These are phyloP conservation scores for Ochlodes sylvanus DNA, from an alignment of 2,888 invertebrate genomes.

Conservation along the genomic window DNA sequence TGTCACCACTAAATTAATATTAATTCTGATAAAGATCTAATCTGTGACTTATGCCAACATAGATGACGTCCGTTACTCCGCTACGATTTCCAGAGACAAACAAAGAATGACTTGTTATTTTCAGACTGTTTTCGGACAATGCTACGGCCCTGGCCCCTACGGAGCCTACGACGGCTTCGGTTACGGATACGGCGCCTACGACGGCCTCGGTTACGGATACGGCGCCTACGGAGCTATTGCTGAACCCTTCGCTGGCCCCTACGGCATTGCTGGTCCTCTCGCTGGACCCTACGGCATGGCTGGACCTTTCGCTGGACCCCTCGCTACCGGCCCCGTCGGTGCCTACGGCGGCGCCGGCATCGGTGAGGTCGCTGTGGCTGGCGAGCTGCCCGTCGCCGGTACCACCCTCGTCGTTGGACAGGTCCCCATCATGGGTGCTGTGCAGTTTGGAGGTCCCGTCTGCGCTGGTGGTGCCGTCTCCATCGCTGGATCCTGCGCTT, in stretches of 20 bases:
- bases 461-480: slow-evolving; percentile 51
- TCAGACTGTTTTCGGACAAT: slow-evolving; percentile 37
- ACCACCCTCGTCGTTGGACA: slow-evolving; percentile 4
- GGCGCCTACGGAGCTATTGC: slow-evolving; percentile 38
- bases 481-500: slow-evolving; percentile 48
- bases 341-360: slow-evolving; percentile 47
- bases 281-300: slow-evolving; percentile 46
- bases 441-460: slow-evolving; percentile 49
- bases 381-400: slow-evolving; percentile 50
- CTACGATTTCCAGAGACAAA: no score
- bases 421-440: slow-evolving; percentile 35
- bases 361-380: slow-evolving; percentile 44
- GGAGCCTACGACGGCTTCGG: slow-evolving; percentile 37
- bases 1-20: no score
- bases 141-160: slow-evolving; percentile 39
- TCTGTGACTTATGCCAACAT: no score
- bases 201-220: slow-evolving; percentile 4
- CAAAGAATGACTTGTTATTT: no score
- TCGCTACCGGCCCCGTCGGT: not conserved
- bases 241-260: slow-evolving; percentile 35
- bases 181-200: slow-evolving; percentile 22
- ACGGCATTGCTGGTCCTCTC: slow-evolving; percentile 39
- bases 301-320: slow-evolving; percentile 41
- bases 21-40: no score
- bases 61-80: no score